Base-by-base conservation (phyloP, 2,113 vertebrate genomes). In the Steatornis caripensis region DNA sequence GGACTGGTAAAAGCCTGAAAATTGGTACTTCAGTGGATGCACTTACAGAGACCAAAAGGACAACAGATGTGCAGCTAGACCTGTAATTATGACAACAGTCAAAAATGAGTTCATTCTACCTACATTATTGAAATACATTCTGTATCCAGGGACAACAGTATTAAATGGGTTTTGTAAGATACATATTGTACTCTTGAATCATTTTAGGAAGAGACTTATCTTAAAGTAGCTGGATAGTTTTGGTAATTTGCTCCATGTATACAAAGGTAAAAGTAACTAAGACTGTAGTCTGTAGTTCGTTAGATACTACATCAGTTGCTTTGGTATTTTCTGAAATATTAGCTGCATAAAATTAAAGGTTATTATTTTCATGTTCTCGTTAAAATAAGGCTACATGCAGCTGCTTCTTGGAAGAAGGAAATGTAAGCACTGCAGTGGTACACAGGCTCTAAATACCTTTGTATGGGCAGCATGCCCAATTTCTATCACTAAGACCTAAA, bases 281-380 rank as follows among this genome's bases (percentile, higher is more conserved):
- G 34, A 76, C 48, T 45, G 20, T 55, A 60, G 10, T 70, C 55
- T 75, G n/a, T 46, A 82, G 30, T 82, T 90, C 57, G 65, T 68
- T 81, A 22, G 22, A 69, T 39, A 61, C 32, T 57, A 5, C n/a
- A 57, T 57, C 61, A 82, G 57, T 16, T 79, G 36, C 36, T 90
- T 72, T 85, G 78, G 57, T 91, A 91, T 75, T 79, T 91, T 91
- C 41, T 87, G 41, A 94, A 93, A 85, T 81, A 84, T 72, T 71
- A 79, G 11, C 53, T 68, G 39, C 18, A 65, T 76, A 79, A 90
- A 89, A 81, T 78, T 65, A 77, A 88, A 86, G 23, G 39, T 51
- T 60, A 27, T 46, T 91, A 12, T 68, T 95, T 84, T 60, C 27
- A 75, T 8, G 64, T 84, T 88, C n/a, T 10, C 36, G 26, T 70